Evolutionary conservation across 2,113 vertebrate species (phyloP).

Genomic region (Crotalus horridus): DNA sequence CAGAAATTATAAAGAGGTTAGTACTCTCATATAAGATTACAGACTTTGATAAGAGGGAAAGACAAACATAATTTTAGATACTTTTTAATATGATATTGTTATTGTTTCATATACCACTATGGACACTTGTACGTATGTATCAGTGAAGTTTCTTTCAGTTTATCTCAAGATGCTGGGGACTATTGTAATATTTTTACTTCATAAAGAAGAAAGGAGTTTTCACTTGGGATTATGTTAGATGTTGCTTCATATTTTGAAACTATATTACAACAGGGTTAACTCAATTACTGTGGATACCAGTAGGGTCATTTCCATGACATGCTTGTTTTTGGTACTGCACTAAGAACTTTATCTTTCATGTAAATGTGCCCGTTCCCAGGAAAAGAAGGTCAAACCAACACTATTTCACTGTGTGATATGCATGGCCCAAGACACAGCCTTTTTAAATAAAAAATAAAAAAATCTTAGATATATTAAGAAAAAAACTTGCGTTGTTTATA

Average conservation of each 20-base stretch:
- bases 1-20: conserved; percentile 2
- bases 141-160: conserved; percentile 41
- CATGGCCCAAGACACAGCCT: background rate
- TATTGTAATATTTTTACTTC: conserved; percentile 51
- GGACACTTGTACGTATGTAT: conserved; percentile 34
- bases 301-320: conserved; percentile 33
- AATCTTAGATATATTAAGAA: conserved; percentile 13
- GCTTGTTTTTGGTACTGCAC: conserved; percentile 19
- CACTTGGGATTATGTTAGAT: conserved; percentile 32
- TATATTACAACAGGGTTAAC: conserved; percentile 30
- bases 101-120: conserved; percentile 38
- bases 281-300: conserved; percentile 36
- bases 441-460: background rate
- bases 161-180: conserved; percentile 48
- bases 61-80: background rate
- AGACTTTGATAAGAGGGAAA: background rate
- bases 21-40: background rate
- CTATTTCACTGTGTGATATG: conserved; percentile 15
- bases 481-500: background rate
- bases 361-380: background rate
- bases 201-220: conserved; percentile 34
- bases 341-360: conserved; percentile 24
- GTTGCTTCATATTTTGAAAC: conserved; percentile 30
- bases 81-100: conserved; percentile 1
- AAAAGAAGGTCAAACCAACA: conserved; percentile 3